Percentiles rank a stretch among this genome's conserved stretches.
phyloP scores from a whole-genome alignment of 2,888 invertebrate species.

The Anoplius nigerrimus region DNA sequence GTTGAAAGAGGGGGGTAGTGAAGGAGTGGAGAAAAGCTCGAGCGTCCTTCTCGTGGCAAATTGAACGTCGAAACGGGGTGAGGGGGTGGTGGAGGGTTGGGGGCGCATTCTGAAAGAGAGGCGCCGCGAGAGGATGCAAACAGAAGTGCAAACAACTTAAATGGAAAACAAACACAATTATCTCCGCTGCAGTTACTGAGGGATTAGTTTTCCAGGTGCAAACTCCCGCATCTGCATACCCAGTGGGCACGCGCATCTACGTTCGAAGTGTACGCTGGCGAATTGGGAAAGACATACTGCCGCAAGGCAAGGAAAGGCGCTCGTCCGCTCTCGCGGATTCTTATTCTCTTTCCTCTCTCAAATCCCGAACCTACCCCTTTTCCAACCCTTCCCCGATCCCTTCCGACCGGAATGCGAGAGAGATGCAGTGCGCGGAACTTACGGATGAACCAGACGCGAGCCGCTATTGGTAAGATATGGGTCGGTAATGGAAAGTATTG shows the following conservation, averaged over 20 bases:
- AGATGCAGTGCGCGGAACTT: no score
- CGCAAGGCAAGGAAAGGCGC: no score
- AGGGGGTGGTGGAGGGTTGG: not conserved
- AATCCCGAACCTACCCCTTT: no score
- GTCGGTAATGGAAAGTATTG: no score
- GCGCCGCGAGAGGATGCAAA: constrained; percentile 55
- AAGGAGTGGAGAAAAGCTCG: constrained; percentile 12
- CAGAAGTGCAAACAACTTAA: constrained; percentile 69
- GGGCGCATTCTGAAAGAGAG: not conserved
- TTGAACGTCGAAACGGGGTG: constrained; percentile 30
- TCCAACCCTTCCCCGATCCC: no score
- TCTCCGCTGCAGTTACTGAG: constrained; percentile 43
- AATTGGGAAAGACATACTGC: constrained; percentile 12
- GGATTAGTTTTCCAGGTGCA: constrained; percentile 55
- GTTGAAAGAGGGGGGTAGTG: constrained; percentile 10
- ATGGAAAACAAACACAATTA: constrained; percentile 72
- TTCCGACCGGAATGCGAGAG: no score
- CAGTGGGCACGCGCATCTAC: constrained; percentile 33
- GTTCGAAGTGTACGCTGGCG: constrained; percentile 17
- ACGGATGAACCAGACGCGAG: no score
- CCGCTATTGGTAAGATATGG: no score
- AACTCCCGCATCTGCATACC: constrained; percentile 37
- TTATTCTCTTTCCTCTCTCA: no score
- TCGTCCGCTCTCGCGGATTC: no score
- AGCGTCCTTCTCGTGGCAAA: constrained; percentile 34